Evolutionary conservation across 2,888 invertebrate species (phyloP).

Genomic region (Erebia palarica): DNA sequence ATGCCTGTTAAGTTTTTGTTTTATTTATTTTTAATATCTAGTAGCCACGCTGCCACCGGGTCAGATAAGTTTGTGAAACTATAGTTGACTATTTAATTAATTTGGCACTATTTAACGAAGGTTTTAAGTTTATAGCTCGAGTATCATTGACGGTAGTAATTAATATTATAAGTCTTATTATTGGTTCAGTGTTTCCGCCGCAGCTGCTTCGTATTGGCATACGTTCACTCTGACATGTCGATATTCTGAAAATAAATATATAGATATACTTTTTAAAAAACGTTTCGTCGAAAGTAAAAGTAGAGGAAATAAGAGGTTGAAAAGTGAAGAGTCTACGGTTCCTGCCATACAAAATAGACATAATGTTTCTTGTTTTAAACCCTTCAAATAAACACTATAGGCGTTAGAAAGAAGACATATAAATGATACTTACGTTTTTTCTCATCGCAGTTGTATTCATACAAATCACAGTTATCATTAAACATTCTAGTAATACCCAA

Average conservation of each 20-base stretch:
- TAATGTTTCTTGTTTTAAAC: no score
- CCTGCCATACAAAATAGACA: no score
- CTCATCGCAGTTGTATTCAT: constrained; percentile 75
- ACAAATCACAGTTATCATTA: constrained; percentile 72
- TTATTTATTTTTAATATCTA: no score
- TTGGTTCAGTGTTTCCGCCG: constrained; percentile 47
- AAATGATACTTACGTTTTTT: constrained; percentile 65
- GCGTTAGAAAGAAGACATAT: neutral
- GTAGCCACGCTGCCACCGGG: no score
- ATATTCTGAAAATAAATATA: constrained; percentile 37
- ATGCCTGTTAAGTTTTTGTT: no score
- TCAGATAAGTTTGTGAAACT: no score
- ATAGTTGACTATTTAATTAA: no score
- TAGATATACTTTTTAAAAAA: no score
- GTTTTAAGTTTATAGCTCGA: neutral
- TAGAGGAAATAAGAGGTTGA: no score
- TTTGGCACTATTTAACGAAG: neutral
- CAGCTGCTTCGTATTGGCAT: constrained; percentile 66
- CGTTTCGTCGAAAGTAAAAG: no score
- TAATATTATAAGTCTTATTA: neutral
- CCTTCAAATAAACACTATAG: no score
- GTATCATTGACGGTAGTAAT: neutral
- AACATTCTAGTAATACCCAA: constrained; percentile 72
- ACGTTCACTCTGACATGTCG: constrained; percentile 60
- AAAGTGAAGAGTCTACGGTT: no score